Percentiles rank a stretch among this genome's conserved stretches.
These are phyloP conservation scores for Megalops cyprinoides DNA, from an alignment of 2,797 vertebrate genomes.

Conservation along the genomic window DNA sequence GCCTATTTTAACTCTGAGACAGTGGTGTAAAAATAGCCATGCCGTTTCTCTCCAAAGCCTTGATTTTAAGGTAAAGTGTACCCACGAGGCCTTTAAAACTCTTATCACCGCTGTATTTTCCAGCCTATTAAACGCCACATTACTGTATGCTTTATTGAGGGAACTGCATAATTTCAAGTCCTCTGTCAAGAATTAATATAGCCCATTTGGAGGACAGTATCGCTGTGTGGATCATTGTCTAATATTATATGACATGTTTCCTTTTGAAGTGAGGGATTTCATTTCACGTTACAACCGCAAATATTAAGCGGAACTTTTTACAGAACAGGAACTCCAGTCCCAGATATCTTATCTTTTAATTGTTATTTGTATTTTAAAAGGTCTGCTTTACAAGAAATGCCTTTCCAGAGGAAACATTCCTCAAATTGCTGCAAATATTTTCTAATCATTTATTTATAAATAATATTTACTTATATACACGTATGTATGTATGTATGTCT, in stretches of 20 bases:
- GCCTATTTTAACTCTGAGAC: conserved; percentile 49
- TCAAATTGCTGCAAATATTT: too few relatives aligned
- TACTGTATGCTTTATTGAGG: conserved; percentile 18
- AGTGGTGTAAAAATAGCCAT: conserved; percentile 37
- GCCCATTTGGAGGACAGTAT: conserved; percentile 33
- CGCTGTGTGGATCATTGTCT: conserved; percentile 9
- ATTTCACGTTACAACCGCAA: not conserved
- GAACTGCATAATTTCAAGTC: conserved; percentile 26
- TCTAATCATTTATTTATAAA: too few relatives aligned
- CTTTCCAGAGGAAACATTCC: too few relatives aligned
- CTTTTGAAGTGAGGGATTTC: conserved; percentile 25
- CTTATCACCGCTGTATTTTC: conserved; percentile 29
- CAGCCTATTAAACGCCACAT: conserved; percentile 40
- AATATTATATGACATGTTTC: not conserved
- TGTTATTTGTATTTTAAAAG: not conserved
- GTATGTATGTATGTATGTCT: not conserved
- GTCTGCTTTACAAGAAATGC: not conserved
- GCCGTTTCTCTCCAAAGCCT: conserved; percentile 41
- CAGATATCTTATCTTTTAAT: not conserved
- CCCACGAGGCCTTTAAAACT: conserved; percentile 37
- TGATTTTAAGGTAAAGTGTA: conserved; percentile 51
- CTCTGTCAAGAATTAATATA: conserved; percentile 26
- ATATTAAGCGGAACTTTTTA: not conserved
- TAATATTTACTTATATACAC: not conserved
- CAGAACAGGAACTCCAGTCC: not conserved